phyloP scores from a whole-genome alignment of 2,888 invertebrate species.

The Ferrisia virgata region DNA sequence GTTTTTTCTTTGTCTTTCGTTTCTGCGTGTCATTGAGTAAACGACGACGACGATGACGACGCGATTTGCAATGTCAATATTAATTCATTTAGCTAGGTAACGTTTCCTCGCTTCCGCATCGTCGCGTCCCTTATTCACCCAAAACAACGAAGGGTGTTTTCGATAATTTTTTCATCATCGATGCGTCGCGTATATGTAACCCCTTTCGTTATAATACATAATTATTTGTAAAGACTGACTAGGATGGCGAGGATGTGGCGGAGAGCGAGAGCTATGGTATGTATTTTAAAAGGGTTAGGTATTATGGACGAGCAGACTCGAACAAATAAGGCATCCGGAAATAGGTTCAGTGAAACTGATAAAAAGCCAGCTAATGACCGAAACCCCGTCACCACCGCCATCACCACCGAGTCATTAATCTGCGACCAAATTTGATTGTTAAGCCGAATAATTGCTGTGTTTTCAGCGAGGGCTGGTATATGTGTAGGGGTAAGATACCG shows the following conservation, averaged over 20 bases:
- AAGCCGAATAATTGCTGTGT: constrained; percentile 4
- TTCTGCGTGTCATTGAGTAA: not conserved
- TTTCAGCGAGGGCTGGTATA: not conserved
- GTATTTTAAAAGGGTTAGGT: too few species aligned
- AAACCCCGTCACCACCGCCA: not conserved
- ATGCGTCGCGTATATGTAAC: too few species aligned
- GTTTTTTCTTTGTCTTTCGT: not conserved
- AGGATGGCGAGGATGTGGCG: too few species aligned
- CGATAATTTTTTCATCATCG: not conserved
- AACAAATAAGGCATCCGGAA: not conserved
- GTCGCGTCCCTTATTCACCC: not conserved
- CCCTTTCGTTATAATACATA: too few species aligned
- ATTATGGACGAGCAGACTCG: not conserved
- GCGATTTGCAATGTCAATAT: constrained; percentile 16
- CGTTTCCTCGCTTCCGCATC: not conserved
- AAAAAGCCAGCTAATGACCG: constrained; percentile 9
- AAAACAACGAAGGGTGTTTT: not conserved
- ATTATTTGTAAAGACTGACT: too few species aligned
- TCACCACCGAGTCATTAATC: constrained; percentile 2
- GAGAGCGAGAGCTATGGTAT: too few species aligned
- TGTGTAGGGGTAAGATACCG: not conserved
- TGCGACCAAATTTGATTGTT: constrained; percentile 22
- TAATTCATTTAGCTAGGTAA: constrained; percentile 8
- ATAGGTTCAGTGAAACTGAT: not conserved
- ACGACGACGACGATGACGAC: not conserved